Conservation (phyloP, 1,140 invertebrate species). For the Batillaria attramentaria region DNA sequence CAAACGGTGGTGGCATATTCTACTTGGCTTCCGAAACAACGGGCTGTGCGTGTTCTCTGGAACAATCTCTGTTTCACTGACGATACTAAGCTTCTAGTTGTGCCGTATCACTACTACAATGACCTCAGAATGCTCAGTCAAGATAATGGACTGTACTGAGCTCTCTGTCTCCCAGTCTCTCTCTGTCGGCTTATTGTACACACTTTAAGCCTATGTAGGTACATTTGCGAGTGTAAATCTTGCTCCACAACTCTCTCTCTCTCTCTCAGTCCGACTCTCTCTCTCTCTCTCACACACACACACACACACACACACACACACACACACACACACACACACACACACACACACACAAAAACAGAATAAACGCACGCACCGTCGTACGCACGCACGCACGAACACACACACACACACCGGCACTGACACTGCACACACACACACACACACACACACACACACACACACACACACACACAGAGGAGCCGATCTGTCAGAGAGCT, state of each 20-base stretch:
- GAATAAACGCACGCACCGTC: neutral
- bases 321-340: neutral
- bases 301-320: slow-evolving; percentile 19
- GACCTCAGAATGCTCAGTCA: neutral
- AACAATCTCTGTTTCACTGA: no score
- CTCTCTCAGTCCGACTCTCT: neutral
- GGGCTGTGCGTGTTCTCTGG: no score
- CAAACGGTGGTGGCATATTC: no score
- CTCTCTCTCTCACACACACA: neutral
- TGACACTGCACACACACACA: neutral
- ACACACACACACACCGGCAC: neutral
- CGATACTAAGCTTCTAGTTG: no score
- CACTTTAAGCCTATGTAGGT: neutral
- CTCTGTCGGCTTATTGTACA: neutral
- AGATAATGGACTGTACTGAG: neutral
- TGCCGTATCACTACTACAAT: no score
- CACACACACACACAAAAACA: neutral
- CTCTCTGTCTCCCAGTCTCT: neutral
- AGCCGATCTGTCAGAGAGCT: no score
- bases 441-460: no score
- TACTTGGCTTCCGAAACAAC: no score
- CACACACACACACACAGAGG: no score
- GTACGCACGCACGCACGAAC: neutral
- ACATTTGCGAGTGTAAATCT: neutral
- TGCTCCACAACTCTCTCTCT: neutral